These are phyloP conservation scores for Ormyrus pomaceus DNA, from an alignment of 2,888 invertebrate species.

Conservation along the genomic window DNA sequence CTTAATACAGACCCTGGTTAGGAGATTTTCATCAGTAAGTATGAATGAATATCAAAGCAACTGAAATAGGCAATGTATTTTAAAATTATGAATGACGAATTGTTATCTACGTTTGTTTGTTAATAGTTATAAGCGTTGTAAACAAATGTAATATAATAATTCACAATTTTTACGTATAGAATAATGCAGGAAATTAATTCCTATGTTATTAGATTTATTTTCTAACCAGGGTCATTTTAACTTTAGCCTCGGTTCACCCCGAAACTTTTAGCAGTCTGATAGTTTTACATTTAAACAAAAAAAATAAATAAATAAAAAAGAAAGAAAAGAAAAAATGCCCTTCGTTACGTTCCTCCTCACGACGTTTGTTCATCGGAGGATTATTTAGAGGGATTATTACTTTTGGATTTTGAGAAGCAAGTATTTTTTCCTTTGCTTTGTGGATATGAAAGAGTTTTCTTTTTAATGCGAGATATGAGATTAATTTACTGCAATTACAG, in stretches of 20 bases:
- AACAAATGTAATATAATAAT: constrained; percentile 18
- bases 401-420: constrained; percentile 41
- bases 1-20: constrained; percentile 30
- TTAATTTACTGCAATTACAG: constrained; percentile 30
- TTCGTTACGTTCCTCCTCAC: constrained; percentile 54
- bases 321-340: constrained; percentile 40
- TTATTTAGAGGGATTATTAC: constrained; percentile 43
- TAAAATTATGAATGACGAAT: constrained; percentile 1
- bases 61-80: constrained; percentile 14
- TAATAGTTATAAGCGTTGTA: background rate
- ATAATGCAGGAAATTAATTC: background rate
- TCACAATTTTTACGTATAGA: constrained; percentile 29
- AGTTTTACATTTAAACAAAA: constrained; percentile 50
- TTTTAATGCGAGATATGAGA: constrained; percentile 22
- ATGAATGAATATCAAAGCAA: constrained; percentile 22
- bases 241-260: constrained; percentile 13
- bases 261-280: constrained; percentile 52
- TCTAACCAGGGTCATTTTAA: constrained; percentile 34
- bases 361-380: constrained; percentile 37
- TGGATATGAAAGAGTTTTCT: constrained; percentile 31
- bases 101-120: constrained; percentile 27
- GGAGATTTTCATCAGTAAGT: constrained; percentile 1
- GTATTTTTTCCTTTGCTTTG: constrained; percentile 33
- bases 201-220: constrained; percentile 36
- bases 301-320: constrained; percentile 34